A percentile compares a stretch with the other conserved stretches of the same genome.
Evolutionary conservation across 2,888 invertebrate species (phyloP).

Genomic region (Microplitis deprimator): DNA sequence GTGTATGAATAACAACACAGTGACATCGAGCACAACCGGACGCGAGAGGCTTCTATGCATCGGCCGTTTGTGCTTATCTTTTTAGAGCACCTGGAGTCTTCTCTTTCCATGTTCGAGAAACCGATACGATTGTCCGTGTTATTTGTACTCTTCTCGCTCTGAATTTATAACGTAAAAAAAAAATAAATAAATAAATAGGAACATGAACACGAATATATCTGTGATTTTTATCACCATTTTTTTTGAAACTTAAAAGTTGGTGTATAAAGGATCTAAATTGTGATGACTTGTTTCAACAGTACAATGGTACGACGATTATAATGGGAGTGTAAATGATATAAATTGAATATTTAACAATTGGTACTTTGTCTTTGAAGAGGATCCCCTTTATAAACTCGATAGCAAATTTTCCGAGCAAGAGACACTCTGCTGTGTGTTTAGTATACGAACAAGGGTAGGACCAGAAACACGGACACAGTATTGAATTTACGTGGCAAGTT

Average conservation of each 20-base stretch:
- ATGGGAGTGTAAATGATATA: too few species aligned
- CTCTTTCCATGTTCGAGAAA: conserved; percentile 32
- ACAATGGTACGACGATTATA: too few species aligned
- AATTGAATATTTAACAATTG: too few species aligned
- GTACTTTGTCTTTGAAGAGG: background rate
- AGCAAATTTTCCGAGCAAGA: background rate
- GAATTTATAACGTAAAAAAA: background rate
- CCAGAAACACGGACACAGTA: conserved; percentile 32
- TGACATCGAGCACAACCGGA: conserved; percentile 37
- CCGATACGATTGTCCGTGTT: conserved; percentile 23
- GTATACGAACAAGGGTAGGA: background rate
- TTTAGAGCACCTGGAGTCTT: conserved; percentile 55
- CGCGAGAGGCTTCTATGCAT: conserved; percentile 36
- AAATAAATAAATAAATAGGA: background rate
- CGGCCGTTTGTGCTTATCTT: conserved; percentile 59
- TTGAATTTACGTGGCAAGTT: conserved; percentile 53
- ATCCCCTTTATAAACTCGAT: background rate
- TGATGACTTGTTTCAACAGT: too few species aligned
- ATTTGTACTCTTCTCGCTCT: background rate
- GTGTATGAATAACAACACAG: background rate
- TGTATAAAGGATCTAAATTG: too few species aligned
- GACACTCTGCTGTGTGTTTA: background rate
- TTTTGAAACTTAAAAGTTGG: background rate
- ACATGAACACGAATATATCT: background rate
- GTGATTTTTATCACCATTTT: background rate